Conservation (phyloP, 2,113 vertebrate genomes). For the Plestiodon gilberti region DNA sequence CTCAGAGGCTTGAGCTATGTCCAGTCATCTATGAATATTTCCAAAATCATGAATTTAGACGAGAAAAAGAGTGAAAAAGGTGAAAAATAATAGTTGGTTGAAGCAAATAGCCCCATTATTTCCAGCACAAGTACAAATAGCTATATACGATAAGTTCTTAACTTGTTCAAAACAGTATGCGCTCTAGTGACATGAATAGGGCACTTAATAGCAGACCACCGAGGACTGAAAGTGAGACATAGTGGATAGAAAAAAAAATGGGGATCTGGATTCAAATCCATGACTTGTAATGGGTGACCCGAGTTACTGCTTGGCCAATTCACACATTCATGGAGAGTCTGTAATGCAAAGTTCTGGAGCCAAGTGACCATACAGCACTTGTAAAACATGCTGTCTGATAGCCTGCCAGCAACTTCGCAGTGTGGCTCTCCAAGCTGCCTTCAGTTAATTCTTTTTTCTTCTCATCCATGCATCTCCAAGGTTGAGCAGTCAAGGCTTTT, state of each 20-base stretch:
- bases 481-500: background rate
- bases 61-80: background rate
- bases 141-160: background rate
- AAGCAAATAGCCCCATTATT: background rate
- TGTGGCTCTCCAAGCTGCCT: background rate
- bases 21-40: background rate
- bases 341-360: background rate
- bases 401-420: background rate
- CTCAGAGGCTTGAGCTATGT: background rate
- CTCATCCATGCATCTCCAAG: background rate
- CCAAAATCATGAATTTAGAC: background rate
- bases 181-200: background rate
- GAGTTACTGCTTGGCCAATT: background rate
- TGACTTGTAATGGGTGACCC: background rate
- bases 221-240: background rate
- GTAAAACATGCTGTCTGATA: background rate
- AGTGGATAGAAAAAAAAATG: background rate
- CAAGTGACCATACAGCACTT: background rate
- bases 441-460: background rate
- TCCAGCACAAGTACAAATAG: background rate
- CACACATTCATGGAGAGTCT: background rate
- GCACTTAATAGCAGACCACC: background rate
- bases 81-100: background rate
- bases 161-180: background rate
- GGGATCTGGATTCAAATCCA: background rate